Evolutionary conservation across 2,797 vertebrate genomes (phyloP), one percentile per base, ranked within the genome.

Genomic region (Carcharodon carcharias): DNA sequence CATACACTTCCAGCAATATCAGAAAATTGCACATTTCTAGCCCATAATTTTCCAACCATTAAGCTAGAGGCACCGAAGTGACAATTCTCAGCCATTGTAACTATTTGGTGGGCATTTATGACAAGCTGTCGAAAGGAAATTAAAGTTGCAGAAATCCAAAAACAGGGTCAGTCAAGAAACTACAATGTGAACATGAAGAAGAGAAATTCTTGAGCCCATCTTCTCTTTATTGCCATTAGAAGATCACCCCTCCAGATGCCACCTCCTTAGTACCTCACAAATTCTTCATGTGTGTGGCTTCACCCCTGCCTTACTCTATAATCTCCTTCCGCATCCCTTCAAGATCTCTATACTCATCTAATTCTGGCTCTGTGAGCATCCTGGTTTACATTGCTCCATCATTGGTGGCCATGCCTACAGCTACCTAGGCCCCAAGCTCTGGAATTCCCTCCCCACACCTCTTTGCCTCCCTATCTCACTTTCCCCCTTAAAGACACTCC

Each of bases 1-100:
- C 63, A 40, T 21, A 63, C 61, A 93, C 65, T 21, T 93, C 9
- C 16, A 45, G 91, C 61, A 93, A 93, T 93, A 93, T 93, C 61
- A 40, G n/a, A 67, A 93, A 93, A 93, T 93, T 93, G 61, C 91
- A 93, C 91, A 93, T 31, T 45, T 5, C n/a, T 8, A 93, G n/a
- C 4, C 61, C 35, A 40, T 93, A 93, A 93, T 93, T 93, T 93
- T 67, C 91, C 91, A 93, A 93, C n/a, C 61, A 67, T 93, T 93
- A 93, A 67, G 35, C 63, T n/a, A 67, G 16, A 67, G 18, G 61
- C 18, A 45, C 21, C 67, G n/a, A 93, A 65, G 61, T 67, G 91
- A 93, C 61, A 93, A 67, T 67, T 93, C 9, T 67, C 18, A 45
- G 23, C 63, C 63, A 67, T 63, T 45, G 61, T 23, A n/a, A 67